phyloP scores from a whole-genome alignment of 2,113 vertebrate genomes.

The Sphaerodactylus townsendi region DNA sequence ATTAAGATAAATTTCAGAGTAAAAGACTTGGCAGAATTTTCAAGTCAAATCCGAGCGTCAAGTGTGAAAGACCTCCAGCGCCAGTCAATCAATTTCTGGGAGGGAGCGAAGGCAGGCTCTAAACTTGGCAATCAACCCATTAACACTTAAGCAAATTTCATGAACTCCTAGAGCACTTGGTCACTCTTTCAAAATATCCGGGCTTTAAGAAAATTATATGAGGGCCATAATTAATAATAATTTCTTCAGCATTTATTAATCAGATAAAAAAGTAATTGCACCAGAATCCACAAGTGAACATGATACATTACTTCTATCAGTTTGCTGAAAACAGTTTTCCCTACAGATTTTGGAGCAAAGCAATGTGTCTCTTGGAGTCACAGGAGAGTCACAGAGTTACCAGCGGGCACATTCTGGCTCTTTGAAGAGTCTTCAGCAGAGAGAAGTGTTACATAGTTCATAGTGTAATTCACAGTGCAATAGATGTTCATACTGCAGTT shows the following conservation, averaged over 20 bases:
- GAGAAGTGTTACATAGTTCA: neutral
- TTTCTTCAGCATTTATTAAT: slow-evolving; percentile 37
- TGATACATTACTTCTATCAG: slow-evolving; percentile 8
- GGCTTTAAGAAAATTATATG: slow-evolving; percentile 40
- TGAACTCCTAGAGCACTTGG: slow-evolving; percentile 89
- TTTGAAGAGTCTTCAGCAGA: neutral
- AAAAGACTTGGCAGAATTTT: slow-evolving; percentile 96
- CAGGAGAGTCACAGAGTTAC: neutral
- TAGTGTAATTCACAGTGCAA: no score
- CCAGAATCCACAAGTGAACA: slow-evolving; percentile 42
- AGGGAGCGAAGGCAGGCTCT: slow-evolving; percentile 74
- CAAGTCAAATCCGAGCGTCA: slow-evolving; percentile 91
- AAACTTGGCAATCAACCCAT: slow-evolving; percentile 87
- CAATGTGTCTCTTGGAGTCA: neutral
- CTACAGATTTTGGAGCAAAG: neutral
- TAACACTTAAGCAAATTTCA: slow-evolving; percentile 98
- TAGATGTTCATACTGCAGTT: neutral
- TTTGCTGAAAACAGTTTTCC: slow-evolving; percentile 13
- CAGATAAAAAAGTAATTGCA: slow-evolving; percentile 8
- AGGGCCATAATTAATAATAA: slow-evolving; percentile 2
- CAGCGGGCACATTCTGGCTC: neutral
- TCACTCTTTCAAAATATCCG: slow-evolving; percentile 77
- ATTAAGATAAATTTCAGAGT: slow-evolving; percentile 99
- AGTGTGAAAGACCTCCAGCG: slow-evolving; percentile 91
- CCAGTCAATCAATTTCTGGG: slow-evolving; percentile 94